These are phyloP conservation scores for Spondyliosoma cantharus DNA, from an alignment of 2,797 vertebrate species.

Conservation along the genomic window DNA sequence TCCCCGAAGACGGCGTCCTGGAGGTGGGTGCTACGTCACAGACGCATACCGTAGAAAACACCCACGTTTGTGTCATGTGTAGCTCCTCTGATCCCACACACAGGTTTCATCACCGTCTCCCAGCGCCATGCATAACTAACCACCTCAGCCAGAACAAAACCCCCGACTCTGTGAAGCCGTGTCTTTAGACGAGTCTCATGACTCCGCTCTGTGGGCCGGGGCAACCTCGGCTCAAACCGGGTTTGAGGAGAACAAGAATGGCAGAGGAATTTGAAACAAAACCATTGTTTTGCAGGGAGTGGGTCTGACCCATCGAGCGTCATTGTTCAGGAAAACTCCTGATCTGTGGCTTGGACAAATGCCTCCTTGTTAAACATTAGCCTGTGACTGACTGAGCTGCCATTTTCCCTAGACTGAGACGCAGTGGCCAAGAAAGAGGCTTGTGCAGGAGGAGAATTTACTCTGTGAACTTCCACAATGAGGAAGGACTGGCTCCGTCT, in stretches of 20 bases:
- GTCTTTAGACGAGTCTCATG: constrained; percentile 75
- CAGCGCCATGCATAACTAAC: constrained; percentile 51
- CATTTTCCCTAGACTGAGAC: constrained; percentile 75
- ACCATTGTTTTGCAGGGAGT: constrained; percentile 80
- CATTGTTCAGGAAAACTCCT: constrained; percentile 83
- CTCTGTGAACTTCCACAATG: constrained; percentile 17
- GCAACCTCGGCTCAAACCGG: constrained; percentile 75
- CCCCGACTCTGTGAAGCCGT: constrained; percentile 46
- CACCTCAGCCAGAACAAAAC: constrained; percentile 62
- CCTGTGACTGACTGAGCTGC: constrained; percentile 75
- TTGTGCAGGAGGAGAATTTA: constrained; percentile 40
- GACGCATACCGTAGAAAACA: constrained; percentile 15
- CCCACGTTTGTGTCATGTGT: constrained; percentile 36
- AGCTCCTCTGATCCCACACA: constrained; percentile 36
- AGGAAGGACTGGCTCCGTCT: background rate
- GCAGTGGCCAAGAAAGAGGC: constrained; percentile 50
- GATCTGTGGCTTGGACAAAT: constrained; percentile 83
- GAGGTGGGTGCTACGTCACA: constrained; percentile 85
- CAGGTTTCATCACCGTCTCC: constrained; percentile 47
- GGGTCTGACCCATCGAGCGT: constrained; percentile 79
- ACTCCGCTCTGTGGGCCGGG: constrained; percentile 77
- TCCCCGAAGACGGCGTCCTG: constrained; percentile 90
- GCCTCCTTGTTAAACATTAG: constrained; percentile 85
- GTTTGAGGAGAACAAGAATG: constrained; percentile 72
- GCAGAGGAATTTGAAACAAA: constrained; percentile 78